Conservation (phyloP, 2,113 vertebrate genomes). For the Hippocampus barbouri region DNA sequence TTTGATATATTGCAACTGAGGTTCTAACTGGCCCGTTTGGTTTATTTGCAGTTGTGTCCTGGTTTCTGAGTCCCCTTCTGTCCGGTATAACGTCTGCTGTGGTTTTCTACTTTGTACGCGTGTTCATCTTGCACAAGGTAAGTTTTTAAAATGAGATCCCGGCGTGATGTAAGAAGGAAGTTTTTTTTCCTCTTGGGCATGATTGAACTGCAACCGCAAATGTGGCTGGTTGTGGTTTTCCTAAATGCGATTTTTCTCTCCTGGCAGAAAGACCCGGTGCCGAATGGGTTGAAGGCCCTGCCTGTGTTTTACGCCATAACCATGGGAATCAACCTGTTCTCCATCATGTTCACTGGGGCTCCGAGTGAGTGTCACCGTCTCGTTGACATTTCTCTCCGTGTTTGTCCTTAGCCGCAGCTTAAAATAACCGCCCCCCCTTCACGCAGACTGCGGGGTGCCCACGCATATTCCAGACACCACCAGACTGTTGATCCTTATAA, state of each 20-base stretch:
- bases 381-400: conserved; percentile 46
- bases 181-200: background rate
- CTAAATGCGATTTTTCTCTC: conserved; percentile 19
- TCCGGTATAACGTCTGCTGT: conserved; percentile 91
- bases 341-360: conserved; percentile 90
- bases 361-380: conserved; percentile 82
- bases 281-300: conserved; percentile 88
- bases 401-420: conserved; percentile 52
- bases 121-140: conserved; percentile 91
- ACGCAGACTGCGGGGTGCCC: conserved; percentile 56
- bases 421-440: conserved; percentile 61
- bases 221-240: conserved; percentile 1
- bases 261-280: conserved; percentile 86
- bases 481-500: conserved; percentile 58
- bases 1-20: background rate
- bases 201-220: conserved; percentile 17
- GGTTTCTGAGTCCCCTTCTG: conserved; percentile 95
- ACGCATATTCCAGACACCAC: conserved; percentile 57
- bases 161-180: background rate
- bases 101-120: conserved; percentile 87
- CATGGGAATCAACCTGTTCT: conserved; percentile 93
- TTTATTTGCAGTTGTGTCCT: conserved; percentile 81
- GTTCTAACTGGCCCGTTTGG: background rate
- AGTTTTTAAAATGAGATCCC: conserved; percentile 16
- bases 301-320: conserved; percentile 93